Evolutionary conservation across 2,113 vertebrate genomes (phyloP).

Genomic region (Cacatua alba): DNA sequence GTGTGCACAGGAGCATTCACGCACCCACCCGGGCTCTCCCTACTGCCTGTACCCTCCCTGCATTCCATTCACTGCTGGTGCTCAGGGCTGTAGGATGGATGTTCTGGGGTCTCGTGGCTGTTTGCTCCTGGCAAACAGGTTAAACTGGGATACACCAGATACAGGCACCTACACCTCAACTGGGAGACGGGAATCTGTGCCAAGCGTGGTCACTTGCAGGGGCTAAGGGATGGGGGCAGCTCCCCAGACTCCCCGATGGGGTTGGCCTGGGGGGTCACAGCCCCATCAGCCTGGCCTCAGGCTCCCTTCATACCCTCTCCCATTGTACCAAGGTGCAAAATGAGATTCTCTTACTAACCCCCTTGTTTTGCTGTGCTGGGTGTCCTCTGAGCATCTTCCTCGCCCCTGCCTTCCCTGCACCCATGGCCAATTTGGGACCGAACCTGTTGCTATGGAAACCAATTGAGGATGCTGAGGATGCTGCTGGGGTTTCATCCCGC

Average conservation of each 20-base stretch:
- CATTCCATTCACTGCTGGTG: fast-evolving
- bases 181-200: fast-evolving
- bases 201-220: fast-evolving
- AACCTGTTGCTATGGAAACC: conserved; percentile 17
- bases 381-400: neutral
- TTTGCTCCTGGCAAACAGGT: neutral
- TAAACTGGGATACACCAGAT: neutral
- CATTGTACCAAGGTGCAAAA: fast-evolving
- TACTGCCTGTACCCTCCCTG: neutral
- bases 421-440: neutral
- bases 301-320: fast-evolving
- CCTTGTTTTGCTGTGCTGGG: fast-evolving
- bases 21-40: neutral
- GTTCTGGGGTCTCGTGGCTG: neutral
- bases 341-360: neutral
- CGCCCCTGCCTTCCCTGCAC: neutral
- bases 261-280: neutral
- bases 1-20: neutral
- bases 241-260: fast-evolving
- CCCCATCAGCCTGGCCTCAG: neutral
- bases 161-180: fast-evolving
- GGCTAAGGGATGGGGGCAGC: neutral
- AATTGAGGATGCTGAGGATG: conserved; percentile 7
- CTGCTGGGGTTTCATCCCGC: neutral
- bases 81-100: neutral